phyloP scores from a whole-genome alignment of 1,140 invertebrate species.

The Leptinotarsa texana region DNA sequence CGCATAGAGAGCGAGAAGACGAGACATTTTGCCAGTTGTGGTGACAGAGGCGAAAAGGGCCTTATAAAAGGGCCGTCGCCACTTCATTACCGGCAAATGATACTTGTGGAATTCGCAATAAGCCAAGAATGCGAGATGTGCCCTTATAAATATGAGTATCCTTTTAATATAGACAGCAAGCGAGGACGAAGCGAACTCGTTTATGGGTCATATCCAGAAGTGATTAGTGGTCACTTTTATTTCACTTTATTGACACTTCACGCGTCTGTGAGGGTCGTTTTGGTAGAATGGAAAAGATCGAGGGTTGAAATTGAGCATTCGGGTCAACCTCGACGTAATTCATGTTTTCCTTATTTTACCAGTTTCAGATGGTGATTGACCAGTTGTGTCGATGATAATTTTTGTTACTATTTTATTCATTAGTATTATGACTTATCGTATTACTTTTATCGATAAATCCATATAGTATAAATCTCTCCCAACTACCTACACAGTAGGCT shows the following conservation, averaged over 20 bases:
- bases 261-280: not conserved
- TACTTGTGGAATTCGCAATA: constrained; percentile 55
- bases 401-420: too few species aligned
- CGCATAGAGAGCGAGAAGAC: not conserved
- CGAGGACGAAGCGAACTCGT: constrained; percentile 4
- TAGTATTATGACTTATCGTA: too few species aligned
- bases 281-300: not conserved
- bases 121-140: constrained; percentile 47
- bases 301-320: not conserved
- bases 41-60: constrained; percentile 4
- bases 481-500: too few species aligned
- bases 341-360: too few species aligned
- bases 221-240: constrained; percentile 26
- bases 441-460: too few species aligned
- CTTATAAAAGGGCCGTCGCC: constrained; percentile 43
- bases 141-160: constrained; percentile 50
- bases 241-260: constrained; percentile 11
- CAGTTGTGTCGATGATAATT: too few species aligned
- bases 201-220: constrained; percentile 39
- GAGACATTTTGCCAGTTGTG: not conserved
- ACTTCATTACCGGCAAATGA: constrained; percentile 53
- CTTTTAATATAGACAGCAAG: constrained; percentile 22
- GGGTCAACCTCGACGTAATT: too few species aligned
- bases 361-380: too few species aligned
- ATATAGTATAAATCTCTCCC: too few species aligned